Conservation (phyloP, 1,140 invertebrate species). For the Pseudachorutes palmiensis region DNA sequence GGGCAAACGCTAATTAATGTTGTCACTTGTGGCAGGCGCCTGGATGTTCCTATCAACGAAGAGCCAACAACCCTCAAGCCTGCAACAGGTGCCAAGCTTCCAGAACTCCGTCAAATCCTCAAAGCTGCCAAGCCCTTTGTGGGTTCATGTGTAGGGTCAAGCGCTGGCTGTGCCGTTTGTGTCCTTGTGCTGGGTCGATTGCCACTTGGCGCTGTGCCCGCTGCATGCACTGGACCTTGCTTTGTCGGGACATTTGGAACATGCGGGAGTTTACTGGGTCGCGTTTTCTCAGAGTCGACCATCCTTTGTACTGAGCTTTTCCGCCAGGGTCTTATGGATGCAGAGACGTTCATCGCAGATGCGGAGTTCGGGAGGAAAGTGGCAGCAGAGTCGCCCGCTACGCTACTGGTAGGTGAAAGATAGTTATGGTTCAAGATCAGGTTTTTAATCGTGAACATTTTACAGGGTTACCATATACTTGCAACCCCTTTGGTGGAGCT, state of each 20-base stretch:
- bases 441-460: no score
- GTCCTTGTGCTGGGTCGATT: conserved; percentile 34
- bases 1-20: no score
- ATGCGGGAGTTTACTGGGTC: conserved; percentile 32
- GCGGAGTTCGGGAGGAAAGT: conserved; percentile 33
- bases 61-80: conserved; percentile 17
- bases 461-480: conserved; percentile 31
- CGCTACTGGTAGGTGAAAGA: conserved; percentile 21
- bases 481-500: conserved; percentile 31
- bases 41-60: conserved; percentile 10
- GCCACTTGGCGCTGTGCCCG: conserved; percentile 28
- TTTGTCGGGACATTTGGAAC: conserved; percentile 36
- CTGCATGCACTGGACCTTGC: conserved; percentile 37
- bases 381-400: conserved; percentile 10
- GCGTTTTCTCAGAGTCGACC: conserved; percentile 36
- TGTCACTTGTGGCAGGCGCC: no score
- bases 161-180: conserved; percentile 34
- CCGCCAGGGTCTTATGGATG: conserved; percentile 30
- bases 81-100: conserved; percentile 20
- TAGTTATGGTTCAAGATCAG: not conserved
- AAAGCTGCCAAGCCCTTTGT: conserved; percentile 37
- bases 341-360: conserved; percentile 34
- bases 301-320: conserved; percentile 37
- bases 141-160: conserved; percentile 32
- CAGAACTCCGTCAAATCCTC: conserved; percentile 32